Evolutionary conservation across 30 jellyfish, hydroid and myxozoan species (phyloP).

Genomic region (Nemopilema nomurai): DNA sequence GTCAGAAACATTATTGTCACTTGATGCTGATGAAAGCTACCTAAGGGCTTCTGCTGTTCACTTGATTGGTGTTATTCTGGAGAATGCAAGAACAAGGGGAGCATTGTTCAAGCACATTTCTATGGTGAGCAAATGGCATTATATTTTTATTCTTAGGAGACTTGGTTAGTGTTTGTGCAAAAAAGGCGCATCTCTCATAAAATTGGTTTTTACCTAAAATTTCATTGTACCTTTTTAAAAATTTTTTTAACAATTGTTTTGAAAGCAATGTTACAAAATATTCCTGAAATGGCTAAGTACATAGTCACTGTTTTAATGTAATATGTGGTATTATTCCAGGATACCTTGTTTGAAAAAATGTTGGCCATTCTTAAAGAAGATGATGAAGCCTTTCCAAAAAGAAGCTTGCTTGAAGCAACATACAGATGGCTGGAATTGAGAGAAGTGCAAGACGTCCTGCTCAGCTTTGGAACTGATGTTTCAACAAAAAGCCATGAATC

Average conservation of each 20-base stretch:
- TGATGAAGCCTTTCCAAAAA: constrained; percentile 63
- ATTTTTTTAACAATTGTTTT: no score
- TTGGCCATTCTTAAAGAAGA: constrained; percentile 4
- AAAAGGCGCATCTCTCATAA: no score
- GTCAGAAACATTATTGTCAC: constrained; percentile 28
- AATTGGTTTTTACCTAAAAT: no score
- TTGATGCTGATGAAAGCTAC: constrained; percentile 62
- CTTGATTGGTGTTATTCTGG: constrained; percentile 22
- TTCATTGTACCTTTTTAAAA: no score
- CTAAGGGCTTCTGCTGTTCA: constrained; percentile 56
- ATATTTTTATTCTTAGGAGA: no score
- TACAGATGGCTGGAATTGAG: constrained; percentile 32
- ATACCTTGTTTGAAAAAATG: constrained; percentile 11
- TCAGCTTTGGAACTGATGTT: neutral
- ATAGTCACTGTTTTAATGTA: no score
- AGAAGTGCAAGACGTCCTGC: neutral
- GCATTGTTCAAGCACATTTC: neutral
- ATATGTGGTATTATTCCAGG: constrained; percentile 33
- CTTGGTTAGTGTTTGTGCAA: no score
- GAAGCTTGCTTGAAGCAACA: constrained; percentile 40
- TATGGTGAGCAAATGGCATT: constrained; percentile 16
- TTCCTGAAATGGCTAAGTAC: no score
- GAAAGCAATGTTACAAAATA: neutral
- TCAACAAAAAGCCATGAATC: neutral
- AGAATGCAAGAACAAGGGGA: constrained; percentile 10